Conservation (phyloP, 2,113 vertebrate genomes). For the Neoarius graeffei region DNA sequence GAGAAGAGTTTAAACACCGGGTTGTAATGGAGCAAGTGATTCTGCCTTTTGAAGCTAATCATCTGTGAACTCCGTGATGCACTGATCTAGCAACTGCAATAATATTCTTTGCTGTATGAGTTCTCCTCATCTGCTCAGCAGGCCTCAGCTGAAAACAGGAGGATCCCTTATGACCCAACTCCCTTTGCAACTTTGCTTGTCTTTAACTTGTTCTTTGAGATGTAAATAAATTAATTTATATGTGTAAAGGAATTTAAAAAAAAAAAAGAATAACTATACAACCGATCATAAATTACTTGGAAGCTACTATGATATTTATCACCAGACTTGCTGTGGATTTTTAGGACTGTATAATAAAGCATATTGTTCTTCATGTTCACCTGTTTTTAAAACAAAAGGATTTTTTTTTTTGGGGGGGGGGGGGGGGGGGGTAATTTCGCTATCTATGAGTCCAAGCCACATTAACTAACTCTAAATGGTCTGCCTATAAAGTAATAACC, state of each 20-base stretch:
- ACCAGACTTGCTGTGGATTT: not conserved
- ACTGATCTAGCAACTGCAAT: conserved; percentile 73
- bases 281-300: not conserved
- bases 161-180: conserved; percentile 35
- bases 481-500: not conserved
- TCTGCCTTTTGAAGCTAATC: conserved; percentile 76
- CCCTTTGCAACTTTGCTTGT: not conserved
- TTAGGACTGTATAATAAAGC: too few species aligned
- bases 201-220: not conserved
- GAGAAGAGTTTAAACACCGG: conserved; percentile 69
- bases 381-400: not conserved
- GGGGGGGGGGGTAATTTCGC: too few species aligned
- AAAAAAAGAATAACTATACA: not conserved
- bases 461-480: not conserved
- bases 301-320: not conserved
- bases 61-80: conserved; percentile 72
- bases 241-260: not conserved
- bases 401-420: not conserved
- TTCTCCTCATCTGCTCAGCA: conserved; percentile 72
- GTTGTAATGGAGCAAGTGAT: conserved; percentile 75
- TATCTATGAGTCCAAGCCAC: not conserved
- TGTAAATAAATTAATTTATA: not conserved
- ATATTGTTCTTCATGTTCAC: not conserved
- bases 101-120: conserved; percentile 67
- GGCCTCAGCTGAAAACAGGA: conserved; percentile 54